These are phyloP conservation scores for Metellina segmentata DNA, from an alignment of 2,888 invertebrate genomes.

Conservation along the genomic window DNA sequence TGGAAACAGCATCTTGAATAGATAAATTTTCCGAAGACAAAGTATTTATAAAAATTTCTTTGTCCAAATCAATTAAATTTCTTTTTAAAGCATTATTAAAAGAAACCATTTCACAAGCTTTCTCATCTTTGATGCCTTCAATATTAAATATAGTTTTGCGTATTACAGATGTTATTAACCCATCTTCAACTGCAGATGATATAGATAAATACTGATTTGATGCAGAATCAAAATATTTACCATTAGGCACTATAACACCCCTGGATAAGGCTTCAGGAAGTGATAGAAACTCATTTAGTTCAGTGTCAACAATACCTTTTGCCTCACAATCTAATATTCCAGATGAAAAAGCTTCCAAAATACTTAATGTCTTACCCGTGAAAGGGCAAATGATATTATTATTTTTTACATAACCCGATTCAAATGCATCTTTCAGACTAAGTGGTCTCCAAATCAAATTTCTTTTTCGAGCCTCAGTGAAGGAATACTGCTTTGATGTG, in stretches of 20 bases:
- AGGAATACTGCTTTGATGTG: slow-evolving; percentile 88
- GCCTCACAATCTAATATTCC: slow-evolving; percentile 92
- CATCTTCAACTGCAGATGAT: slow-evolving; percentile 92
- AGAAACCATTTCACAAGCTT: slow-evolving; percentile 89
- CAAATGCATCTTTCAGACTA: slow-evolving; percentile 91
- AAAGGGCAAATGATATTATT: slow-evolving; percentile 90
- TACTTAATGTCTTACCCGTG: slow-evolving; percentile 87
- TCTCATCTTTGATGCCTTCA: slow-evolving; percentile 89
- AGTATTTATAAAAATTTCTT: slow-evolving; percentile 84
- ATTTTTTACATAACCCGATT: slow-evolving; percentile 89
- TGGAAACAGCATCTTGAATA: slow-evolving; percentile 85
- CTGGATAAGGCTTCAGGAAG: slow-evolving; percentile 91
- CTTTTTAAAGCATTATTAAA: slow-evolving; percentile 89
- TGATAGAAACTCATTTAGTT: slow-evolving; percentile 89
- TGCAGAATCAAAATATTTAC: slow-evolving; percentile 88
- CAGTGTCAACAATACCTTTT: slow-evolving; percentile 91
- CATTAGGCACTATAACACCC: slow-evolving; percentile 89
- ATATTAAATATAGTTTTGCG: slow-evolving; percentile 95
- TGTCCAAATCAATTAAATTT: slow-evolving; percentile 81
- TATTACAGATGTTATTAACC: slow-evolving; percentile 87
- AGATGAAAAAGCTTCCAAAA: slow-evolving; percentile 90
- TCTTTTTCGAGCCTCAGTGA: slow-evolving; percentile 90
- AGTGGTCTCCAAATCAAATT: slow-evolving; percentile 92
- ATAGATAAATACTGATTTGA: slow-evolving; percentile 88
- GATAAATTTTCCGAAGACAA: slow-evolving; percentile 86